Evolutionary conservation across 2,888 invertebrate genomes (phyloP), one percentile per base, ranked within the genome.

Genomic region (Philhelius pedissequus): DNA sequence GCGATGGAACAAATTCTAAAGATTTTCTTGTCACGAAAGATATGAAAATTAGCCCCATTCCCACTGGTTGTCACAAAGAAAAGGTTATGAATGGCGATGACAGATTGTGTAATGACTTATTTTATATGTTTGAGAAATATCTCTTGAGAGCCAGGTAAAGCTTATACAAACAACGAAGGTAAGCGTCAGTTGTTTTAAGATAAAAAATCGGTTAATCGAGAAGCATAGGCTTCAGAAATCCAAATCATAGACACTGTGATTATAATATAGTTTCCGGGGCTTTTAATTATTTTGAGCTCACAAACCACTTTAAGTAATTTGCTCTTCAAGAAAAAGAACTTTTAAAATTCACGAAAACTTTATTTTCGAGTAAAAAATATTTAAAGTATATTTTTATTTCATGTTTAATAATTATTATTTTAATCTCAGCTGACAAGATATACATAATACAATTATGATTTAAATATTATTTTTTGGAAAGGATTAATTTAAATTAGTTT

Each of bases 231-330:
- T 9, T 32, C 52, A 74, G 87, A 87, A 88, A 90, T 89, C 88
- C 90, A 89, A 89, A 89, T 89, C 88, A 90, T 89, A 89, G 89
- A 88, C 89, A 90, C 88, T 89, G 87, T 89, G 90, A 90, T 90
- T n/a, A n/a, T 90, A 91, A 5, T 27, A 27, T 27, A 3, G 5
- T 27, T 27, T 27, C 4, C 4, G 27, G 27, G 3, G 27, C 27
- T n/a, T n/a, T n/a, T n/a, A n/a, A n/a, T n/a, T n/a, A n/a, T n/a
- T n/a, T n/a, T n/a, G n/a, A n/a, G n/a, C n/a, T n/a, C n/a, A n/a
- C n/a, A n/a, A n/a, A n/a, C n/a, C n/a, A n/a, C n/a, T n/a, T n/a
- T n/a, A n/a, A n/a, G n/a, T n/a, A n/a, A n/a, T n/a, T n/a, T n/a
- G n/a, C n/a, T n/a, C n/a, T n/a, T n/a, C n/a, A n/a, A n/a, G n/a